A percentile compares a stretch with the other conserved stretches of the same genome.
These are phyloP conservation scores for Eristalinus aeneus DNA, from an alignment of 2,888 invertebrate genomes.

Conservation along the genomic window DNA sequence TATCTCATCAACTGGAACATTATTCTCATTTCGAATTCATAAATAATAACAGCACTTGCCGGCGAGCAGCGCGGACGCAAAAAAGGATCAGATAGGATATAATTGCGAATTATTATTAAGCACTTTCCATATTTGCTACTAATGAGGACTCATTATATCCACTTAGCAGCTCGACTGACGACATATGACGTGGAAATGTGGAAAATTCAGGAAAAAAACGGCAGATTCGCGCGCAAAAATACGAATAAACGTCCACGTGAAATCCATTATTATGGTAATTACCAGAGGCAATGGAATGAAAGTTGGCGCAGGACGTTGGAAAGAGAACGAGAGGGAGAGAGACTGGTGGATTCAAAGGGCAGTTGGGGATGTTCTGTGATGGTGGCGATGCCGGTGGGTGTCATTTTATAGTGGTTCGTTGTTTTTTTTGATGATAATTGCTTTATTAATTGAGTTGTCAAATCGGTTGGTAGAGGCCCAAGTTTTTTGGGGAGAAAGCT, in stretches of 20 bases:
- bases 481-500: too few species aligned
- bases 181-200: conserved; percentile 69
- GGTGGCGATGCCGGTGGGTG: not conserved
- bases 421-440: not conserved
- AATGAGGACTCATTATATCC: conserved; percentile 69
- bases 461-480: too few species aligned
- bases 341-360: not conserved
- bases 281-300: conserved; percentile 23
- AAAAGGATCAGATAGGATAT: conserved; percentile 69
- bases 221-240: conserved; percentile 20
- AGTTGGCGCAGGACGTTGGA: conserved; percentile 24
- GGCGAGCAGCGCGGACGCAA: conserved; percentile 5
- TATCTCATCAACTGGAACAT: conserved; percentile 68
- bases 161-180: conserved; percentile 71
- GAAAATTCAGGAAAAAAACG: conserved; percentile 54
- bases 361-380: not conserved
- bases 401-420: not conserved
- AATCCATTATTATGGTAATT: conserved; percentile 68
- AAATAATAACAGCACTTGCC: conserved; percentile 40
- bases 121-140: conserved; percentile 71
- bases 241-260: conserved; percentile 62
- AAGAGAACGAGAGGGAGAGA: not conserved
- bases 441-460: not conserved
- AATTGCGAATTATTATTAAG: conserved; percentile 69
- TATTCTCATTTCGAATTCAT: conserved; percentile 65